phyloP scores from a whole-genome alignment of 2,797 vertebrate species.

The Sebastes iracundus region DNA sequence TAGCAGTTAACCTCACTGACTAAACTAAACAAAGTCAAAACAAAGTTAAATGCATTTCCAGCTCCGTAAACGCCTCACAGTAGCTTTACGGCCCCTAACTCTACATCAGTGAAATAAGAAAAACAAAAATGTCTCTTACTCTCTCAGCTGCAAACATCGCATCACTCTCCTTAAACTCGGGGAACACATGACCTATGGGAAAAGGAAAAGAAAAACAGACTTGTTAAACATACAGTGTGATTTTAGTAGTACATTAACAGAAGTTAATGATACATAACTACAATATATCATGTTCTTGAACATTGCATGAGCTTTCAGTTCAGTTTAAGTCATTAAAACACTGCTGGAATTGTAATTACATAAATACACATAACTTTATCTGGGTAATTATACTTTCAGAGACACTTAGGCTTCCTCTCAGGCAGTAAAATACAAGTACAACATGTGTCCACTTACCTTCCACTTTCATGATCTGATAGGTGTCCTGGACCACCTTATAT shows the following conservation, averaged over 20 bases:
- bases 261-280: background rate
- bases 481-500: slow-evolving; percentile 99
- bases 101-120: background rate
- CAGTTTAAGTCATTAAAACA: background rate
- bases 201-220: background rate
- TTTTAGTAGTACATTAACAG: background rate
- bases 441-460: slow-evolving; percentile 85
- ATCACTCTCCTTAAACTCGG: slow-evolving; percentile 98
- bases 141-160: slow-evolving; percentile 98
- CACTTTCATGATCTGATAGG: slow-evolving; percentile 99
- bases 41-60: too few relatives aligned
- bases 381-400: background rate
- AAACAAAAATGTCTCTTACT: slow-evolving; percentile 79
- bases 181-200: slow-evolving; percentile 91
- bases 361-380: background rate
- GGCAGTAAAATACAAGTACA: background rate
- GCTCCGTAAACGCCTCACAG: too few relatives aligned
- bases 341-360: background rate
- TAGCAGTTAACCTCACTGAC: too few relatives aligned
- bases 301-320: background rate
- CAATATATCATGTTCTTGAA: background rate
- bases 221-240: too few relatives aligned
- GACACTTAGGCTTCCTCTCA: background rate
- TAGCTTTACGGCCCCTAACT: background rate
- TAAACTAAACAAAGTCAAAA: too few relatives aligned